Conservation (phyloP, 2,113 vertebrate genomes). For the Phaethornis superciliosus region DNA sequence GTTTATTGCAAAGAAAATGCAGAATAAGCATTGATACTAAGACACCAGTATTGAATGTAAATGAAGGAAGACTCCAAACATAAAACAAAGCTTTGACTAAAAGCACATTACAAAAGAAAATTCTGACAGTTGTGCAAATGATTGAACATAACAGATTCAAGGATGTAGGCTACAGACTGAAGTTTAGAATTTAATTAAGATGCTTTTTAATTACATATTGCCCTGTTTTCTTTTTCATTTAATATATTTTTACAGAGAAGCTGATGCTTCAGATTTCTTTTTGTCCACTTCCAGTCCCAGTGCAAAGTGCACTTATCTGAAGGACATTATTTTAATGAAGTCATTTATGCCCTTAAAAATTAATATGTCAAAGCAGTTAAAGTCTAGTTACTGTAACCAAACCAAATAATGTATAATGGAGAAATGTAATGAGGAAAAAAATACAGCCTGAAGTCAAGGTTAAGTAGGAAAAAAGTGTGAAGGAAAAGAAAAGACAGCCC, state of each 20-base stretch:
- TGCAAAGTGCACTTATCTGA: constrained; percentile 54
- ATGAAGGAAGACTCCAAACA: not conserved
- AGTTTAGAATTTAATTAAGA: not conserved
- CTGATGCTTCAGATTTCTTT: constrained; percentile 13
- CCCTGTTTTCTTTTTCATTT: not conserved
- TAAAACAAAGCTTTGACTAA: not conserved
- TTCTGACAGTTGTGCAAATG: not conserved
- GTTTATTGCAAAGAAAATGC: not conserved
- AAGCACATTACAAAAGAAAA: not conserved
- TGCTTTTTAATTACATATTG: not conserved
- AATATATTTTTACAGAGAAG: not conserved
- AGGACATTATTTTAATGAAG: constrained; percentile 74
- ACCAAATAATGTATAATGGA: constrained; percentile 70
- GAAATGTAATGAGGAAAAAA: constrained; percentile 54
- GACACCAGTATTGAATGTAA: not conserved
- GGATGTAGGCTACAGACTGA: not conserved
- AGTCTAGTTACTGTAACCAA: constrained; percentile 69
- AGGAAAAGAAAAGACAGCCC: not conserved
- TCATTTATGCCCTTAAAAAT: constrained; percentile 70
- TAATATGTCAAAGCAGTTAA: constrained; percentile 69
- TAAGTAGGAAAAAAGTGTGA: constrained; percentile 38
- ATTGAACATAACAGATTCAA: not conserved
- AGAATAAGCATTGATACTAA: not conserved
- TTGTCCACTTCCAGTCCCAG: constrained; percentile 41
- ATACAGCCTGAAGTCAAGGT: constrained; percentile 56